Evolutionary conservation across 2,888 invertebrate species (phyloP), one percentile per base, ranked within the genome.

Genomic region (Polydesmus complanatus): DNA sequence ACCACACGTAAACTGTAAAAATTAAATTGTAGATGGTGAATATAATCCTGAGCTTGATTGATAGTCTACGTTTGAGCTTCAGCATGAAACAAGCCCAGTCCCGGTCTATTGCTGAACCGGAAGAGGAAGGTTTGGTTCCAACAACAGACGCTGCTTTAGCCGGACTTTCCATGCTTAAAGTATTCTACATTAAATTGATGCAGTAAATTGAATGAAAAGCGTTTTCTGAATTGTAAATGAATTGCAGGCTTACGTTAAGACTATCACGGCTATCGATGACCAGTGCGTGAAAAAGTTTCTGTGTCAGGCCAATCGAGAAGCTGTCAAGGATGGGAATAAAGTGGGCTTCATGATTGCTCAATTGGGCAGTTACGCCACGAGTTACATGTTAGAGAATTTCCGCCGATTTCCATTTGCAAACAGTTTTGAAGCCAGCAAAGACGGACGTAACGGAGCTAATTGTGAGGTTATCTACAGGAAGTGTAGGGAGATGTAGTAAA

Each of bases 21-120:
- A n/a, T n/a, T n/a, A n/a, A n/a, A n/a, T 49, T 53, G 25, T 79
- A 92, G 91, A 88, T 92, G 78, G 88, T 92, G 78, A 88, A 86
- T 79, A 88, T 92, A 78, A 87, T 91, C 60, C 85, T 91, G 71
- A 89, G 89, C 74, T 83, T 93, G 53, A 77, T 93, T 78, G 92
- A 93, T 71, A 91, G 92, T 62, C 77, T 93, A 72, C 91, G 91
- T 77, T 90, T 90, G 27, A 91, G 91, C 48, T 90, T 93, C 79
- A 90, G 90, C 27, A 91, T 92, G 75, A 84, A 92, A 69, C 90
- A 91, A 21, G 75, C 91, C 69, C 80, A 85, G 14, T 90, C 92
- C 48, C 82, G 91, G 62, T 88, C 87, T 58, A 78, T 90, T 69
- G 91, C 92, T 68, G 85, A 83, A 73, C 86, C 87, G 70, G 90